phyloP scores from a whole-genome alignment of 2,797 vertebrate genomes.

The Sebastes miniatus region DNA sequence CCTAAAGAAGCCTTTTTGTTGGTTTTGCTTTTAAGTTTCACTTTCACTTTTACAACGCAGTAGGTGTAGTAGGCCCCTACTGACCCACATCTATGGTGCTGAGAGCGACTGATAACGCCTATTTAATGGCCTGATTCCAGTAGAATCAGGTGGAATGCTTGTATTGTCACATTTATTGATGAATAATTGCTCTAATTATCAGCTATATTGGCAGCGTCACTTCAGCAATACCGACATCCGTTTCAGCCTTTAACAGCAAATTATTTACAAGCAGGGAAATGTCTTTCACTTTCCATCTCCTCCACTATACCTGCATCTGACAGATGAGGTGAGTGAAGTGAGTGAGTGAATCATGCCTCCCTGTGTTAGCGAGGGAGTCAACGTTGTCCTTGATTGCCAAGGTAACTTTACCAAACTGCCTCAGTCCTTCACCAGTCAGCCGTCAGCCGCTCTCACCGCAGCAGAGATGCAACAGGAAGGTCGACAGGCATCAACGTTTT shows the following conservation, averaged over 20 bases:
- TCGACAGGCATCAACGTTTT: neutral
- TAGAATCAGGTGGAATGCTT: neutral
- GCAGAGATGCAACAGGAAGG: slow-evolving; percentile 3
- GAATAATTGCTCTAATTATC: neutral
- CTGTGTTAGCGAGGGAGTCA: neutral
- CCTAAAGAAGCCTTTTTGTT: too few relatives aligned
- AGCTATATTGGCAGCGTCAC: neutral
- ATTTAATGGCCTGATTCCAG: rapidly evolving
- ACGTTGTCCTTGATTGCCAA: slow-evolving; percentile 37
- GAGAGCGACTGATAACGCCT: too few relatives aligned
- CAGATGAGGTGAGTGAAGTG: neutral
- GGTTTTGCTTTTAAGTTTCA: too few relatives aligned
- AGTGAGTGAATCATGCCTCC: neutral
- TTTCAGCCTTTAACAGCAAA: neutral
- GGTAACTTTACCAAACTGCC: slow-evolving; percentile 17
- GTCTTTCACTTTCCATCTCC: too few relatives aligned
- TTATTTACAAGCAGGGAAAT: neutral
- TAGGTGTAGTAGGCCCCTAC: too few relatives aligned
- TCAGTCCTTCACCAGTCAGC: neutral
- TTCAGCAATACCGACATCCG: neutral
- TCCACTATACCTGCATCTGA: neutral
- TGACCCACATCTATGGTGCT: too few relatives aligned
- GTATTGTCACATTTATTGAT: neutral
- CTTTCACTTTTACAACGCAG: too few relatives aligned
- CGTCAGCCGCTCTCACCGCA: too few relatives aligned